A percentile compares a stretch with the other conserved stretches of the same genome.
phyloP scores from a whole-genome alignment of 2,797 vertebrate genomes.

The Limnodromus scolopaceus region DNA sequence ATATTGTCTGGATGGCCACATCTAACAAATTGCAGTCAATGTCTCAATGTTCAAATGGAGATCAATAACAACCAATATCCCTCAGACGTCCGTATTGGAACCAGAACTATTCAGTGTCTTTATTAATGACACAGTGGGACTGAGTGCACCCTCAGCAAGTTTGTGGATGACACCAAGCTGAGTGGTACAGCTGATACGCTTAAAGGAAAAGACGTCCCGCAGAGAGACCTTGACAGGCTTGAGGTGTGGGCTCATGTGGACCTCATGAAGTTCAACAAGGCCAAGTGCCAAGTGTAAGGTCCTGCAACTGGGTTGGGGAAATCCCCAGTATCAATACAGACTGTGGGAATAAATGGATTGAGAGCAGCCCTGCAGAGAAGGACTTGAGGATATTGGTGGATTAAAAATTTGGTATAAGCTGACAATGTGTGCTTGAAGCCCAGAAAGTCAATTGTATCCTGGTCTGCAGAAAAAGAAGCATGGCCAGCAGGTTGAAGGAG shows the following conservation, averaged over 20 bases:
- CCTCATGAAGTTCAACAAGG: neutral
- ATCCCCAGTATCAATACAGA: too few relatives aligned
- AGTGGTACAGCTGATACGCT: neutral
- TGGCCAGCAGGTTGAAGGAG: too few relatives aligned
- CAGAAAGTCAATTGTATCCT: too few relatives aligned
- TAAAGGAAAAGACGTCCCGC: neutral
- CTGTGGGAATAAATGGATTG: neutral
- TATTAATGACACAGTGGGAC: neutral
- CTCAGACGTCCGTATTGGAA: accelerated
- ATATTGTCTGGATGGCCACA: neutral
- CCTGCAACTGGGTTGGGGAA: neutral
- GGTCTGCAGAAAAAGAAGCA: too few relatives aligned
- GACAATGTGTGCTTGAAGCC: neutral
- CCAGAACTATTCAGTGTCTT: neutral
- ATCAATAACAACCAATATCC: neutral
- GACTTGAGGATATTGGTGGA: neutral
- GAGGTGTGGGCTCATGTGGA: neutral
- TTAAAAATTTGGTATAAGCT: neutral
- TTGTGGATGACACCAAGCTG: neutral
- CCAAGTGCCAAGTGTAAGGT: neutral
- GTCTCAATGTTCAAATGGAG: neutral
- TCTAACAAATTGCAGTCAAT: neutral
- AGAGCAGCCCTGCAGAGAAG: neutral
- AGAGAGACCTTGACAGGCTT: neutral
- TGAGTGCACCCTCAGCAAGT: neutral